A percentile compares a stretch with the other conserved stretches of the same genome.
phyloP scores from a whole-genome alignment of 2,888 invertebrate species.

The Fragum whitleyi region DNA sequence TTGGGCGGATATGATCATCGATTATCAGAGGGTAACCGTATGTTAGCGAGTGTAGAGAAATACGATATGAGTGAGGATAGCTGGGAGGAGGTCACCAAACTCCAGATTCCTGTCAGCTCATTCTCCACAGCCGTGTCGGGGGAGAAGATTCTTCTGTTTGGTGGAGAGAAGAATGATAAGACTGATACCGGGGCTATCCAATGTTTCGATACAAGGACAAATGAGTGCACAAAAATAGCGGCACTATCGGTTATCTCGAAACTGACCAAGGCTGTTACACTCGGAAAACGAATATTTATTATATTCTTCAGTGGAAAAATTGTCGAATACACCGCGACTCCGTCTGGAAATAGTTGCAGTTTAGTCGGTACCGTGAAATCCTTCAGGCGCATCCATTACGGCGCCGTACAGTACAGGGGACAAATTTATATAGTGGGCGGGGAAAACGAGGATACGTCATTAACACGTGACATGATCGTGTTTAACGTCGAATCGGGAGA shows the following conservation, averaged over 20 bases:
- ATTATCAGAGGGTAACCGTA: constrained; percentile 72
- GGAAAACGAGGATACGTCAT: constrained; percentile 74
- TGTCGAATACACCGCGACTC: constrained; percentile 68
- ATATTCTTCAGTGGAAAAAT: constrained; percentile 79
- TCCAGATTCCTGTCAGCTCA: constrained; percentile 75
- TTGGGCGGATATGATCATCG: constrained; percentile 80
- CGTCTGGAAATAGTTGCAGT: constrained; percentile 63
- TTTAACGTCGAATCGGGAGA: constrained; percentile 73
- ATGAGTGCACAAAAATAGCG: constrained; percentile 69
- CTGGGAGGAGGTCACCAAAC: constrained; percentile 72
- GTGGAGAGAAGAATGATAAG: constrained; percentile 79
- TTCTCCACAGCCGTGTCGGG: constrained; percentile 77
- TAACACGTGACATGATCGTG: constrained; percentile 75
- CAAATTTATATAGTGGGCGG: constrained; percentile 76
- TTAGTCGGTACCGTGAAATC: constrained; percentile 74
- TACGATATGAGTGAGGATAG: constrained; percentile 74
- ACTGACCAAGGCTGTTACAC: constrained; percentile 75
- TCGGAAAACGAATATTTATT: constrained; percentile 74
- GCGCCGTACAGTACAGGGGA: constrained; percentile 76
- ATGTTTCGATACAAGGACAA: constrained; percentile 76
- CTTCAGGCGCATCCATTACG: constrained; percentile 79
- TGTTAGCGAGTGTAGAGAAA: constrained; percentile 76
- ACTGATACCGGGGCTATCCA: constrained; percentile 77
- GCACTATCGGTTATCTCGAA: constrained; percentile 77
- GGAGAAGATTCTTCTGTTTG: constrained; percentile 76